Evolutionary conservation across 2,888 invertebrate species (phyloP).

Genomic region (Andrena dorsata): DNA sequence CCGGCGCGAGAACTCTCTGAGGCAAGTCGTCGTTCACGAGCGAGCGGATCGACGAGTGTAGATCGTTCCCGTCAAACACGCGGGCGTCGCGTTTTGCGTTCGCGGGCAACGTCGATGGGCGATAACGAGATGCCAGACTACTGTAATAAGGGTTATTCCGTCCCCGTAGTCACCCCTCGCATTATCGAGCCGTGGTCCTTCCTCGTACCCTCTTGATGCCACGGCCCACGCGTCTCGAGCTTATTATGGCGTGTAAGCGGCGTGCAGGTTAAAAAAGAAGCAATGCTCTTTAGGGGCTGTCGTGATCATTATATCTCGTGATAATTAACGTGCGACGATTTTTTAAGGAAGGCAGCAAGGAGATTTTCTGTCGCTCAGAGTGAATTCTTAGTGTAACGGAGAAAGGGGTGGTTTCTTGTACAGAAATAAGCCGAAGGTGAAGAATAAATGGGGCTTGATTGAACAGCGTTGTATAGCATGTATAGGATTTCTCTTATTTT

Average conservation of each 20-base stretch:
- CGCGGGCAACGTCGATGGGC: conserved; percentile 60
- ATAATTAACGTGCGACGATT: no score
- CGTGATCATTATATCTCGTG: conserved; percentile 1
- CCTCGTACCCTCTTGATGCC: conserved; percentile 39
- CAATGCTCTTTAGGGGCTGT: neutral
- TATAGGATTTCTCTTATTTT: no score
- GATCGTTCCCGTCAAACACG: conserved; percentile 59
- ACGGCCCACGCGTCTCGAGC: conserved; percentile 29
- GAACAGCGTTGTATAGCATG: no score
- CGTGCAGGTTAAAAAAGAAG: conserved; percentile 15
- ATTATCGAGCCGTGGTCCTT: conserved; percentile 45
- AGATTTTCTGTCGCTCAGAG: neutral
- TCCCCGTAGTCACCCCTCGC: conserved; percentile 42
- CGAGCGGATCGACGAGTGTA: conserved; percentile 65
- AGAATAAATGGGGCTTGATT: no score
- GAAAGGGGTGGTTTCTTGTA: no score
- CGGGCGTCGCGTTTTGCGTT: conserved; percentile 62
- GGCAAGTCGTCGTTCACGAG: conserved; percentile 65
- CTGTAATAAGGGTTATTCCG: conserved; percentile 67
- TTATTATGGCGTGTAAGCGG: conserved; percentile 37
- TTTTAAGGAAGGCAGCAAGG: neutral
- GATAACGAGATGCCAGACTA: conserved; percentile 68
- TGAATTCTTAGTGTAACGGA: neutral
- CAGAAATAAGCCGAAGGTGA: no score
- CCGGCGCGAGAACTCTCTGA: conserved; percentile 50